Base-by-base conservation (phyloP, 2,888 invertebrate genomes). In the Coelogynopora nodosa region DNA sequence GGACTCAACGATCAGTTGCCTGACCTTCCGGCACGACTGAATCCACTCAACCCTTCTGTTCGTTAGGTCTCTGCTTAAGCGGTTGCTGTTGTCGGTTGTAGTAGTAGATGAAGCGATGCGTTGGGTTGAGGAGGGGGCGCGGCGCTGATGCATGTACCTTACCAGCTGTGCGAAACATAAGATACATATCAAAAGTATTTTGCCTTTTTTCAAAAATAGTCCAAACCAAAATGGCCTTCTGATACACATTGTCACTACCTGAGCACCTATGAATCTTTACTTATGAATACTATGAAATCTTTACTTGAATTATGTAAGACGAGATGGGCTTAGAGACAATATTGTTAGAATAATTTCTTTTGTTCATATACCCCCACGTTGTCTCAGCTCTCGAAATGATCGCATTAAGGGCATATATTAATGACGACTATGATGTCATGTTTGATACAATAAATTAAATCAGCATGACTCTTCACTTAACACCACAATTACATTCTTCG, bases 401-500 rank as follows among this genome's bases (percentile, higher is more conserved):
- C 18, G 49, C 49, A 49, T 49, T 49, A 49, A 18, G 49, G 5
- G 49, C 5, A 49, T 18, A 49, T 26, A 74, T 23, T 23, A 23
- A 74, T 74, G 74, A 74, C 2, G 74, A 74, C 49, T 49, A 74
- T 74, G 74, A 74, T 23, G 23, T 74, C 27, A 74, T 74, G 18
- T 74, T 74, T 23, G 74, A 26, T 5, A 74, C 27, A 74, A 13
- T 74, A 74, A 26, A 74, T 74, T 23, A 74, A 74, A 74, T 10
- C 74, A 74, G 23, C 18, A 74, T 74, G 74, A 10, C 23, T 74
- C 74, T 74, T 74, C 27, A 26, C 74, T 74, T 74, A 10, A n/a
- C 18, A 74, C 5, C 23, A n/a, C 74, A 74, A 74, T 74, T 74
- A 74, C 74, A 74, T 74, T 26, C 23, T 74, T 74, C 74, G 74